Percentiles rank a stretch among this genome's conserved stretches.
These are phyloP conservation scores for Heterodera filipjevi DNA, from an alignment of 2,888 invertebrate genomes.

Conservation along the genomic window DNA sequence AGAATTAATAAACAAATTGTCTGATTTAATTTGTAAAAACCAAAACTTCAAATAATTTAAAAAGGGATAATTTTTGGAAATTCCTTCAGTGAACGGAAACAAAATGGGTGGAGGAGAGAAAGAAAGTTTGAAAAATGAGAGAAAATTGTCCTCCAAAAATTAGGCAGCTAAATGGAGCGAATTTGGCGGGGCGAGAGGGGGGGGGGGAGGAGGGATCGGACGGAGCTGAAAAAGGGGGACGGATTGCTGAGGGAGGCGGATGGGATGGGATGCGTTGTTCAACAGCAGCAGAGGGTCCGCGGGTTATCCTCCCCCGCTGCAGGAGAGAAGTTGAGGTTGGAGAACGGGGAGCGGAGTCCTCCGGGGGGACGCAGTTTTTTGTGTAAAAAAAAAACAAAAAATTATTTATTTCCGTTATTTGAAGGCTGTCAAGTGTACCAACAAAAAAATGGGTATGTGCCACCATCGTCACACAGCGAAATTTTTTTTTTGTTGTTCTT, in stretches of 20 bases:
- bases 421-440: slow-evolving; percentile 2
- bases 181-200: background rate
- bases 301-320: background rate
- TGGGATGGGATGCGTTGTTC: background rate
- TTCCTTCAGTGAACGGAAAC: background rate
- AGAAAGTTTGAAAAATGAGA: background rate
- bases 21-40: too few species aligned
- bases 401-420: slow-evolving; percentile 1
- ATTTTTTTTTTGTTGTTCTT: background rate
- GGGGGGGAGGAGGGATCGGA: background rate
- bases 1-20: too few species aligned
- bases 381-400: background rate
- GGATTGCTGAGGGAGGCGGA: background rate
- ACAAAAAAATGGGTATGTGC: too few species aligned
- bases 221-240: background rate
- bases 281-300: background rate
- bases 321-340: background rate
- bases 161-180: background rate
- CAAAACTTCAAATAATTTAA: too few species aligned
- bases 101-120: background rate
- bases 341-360: background rate
- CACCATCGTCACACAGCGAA: background rate
- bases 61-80: background rate
- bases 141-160: background rate
- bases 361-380: background rate